Conservation (phyloP, 2,888 invertebrate genomes). For the Ptilodon capucinus region DNA sequence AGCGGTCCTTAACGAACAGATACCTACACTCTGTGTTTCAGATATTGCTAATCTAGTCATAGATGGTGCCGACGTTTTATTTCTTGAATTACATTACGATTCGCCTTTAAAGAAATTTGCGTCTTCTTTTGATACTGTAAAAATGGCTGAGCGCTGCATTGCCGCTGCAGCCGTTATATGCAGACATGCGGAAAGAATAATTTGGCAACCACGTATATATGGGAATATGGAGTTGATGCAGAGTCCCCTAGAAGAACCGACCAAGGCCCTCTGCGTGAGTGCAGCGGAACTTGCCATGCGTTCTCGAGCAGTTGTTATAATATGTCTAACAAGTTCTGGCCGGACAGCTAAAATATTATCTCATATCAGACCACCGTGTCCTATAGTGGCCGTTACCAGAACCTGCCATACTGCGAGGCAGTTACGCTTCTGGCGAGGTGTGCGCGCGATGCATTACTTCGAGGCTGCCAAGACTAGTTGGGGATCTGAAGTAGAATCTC, state of each 20-base stretch:
- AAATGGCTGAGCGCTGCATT: constrained; percentile 85
- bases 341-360: constrained; percentile 87
- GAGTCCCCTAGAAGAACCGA: constrained; percentile 79
- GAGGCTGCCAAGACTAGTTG: constrained; percentile 58
- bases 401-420: constrained; percentile 86
- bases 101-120: constrained; percentile 64
- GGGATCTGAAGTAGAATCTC: constrained; percentile 62
- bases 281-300: constrained; percentile 69
- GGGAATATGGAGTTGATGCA: constrained; percentile 85
- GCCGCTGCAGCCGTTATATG: constrained; percentile 88
- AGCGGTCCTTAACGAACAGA: constrained; percentile 92
- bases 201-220: constrained; percentile 91
- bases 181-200: constrained; percentile 92
- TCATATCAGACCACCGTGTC: constrained; percentile 87
- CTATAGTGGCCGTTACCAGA: constrained; percentile 88
- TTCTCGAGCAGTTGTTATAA: constrained; percentile 78
- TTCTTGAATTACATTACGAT: constrained; percentile 85
- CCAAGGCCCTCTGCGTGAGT: constrained; percentile 77
- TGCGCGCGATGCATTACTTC: constrained; percentile 80
- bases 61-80: constrained; percentile 94
- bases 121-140: constrained; percentile 55
- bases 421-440: constrained; percentile 74
- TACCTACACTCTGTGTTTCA: constrained; percentile 88
- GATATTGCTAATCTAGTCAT: constrained; percentile 96
- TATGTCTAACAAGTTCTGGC: constrained; percentile 89